A percentile compares a stretch with the other conserved stretches of the same genome.
phyloP scores from a whole-genome alignment of 2,113 vertebrate species.

The Hepsetus odoe region DNA sequence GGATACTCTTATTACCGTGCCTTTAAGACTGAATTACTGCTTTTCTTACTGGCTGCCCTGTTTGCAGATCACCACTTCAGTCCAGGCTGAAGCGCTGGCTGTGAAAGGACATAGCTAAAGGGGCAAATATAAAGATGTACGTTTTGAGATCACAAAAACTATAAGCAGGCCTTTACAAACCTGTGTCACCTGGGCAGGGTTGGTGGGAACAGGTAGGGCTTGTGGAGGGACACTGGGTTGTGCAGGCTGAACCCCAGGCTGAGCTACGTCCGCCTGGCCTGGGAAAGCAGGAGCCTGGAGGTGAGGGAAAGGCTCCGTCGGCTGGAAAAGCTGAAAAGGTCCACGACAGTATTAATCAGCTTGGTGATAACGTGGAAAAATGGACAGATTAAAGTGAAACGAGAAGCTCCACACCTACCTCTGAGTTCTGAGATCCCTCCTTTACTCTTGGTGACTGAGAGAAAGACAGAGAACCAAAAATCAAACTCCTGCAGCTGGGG shows the following conservation, averaged over 20 bases:
- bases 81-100: too few species aligned
- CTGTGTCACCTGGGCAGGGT: slow-evolving; percentile 57
- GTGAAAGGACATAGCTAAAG: too few species aligned
- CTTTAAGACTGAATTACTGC: too few species aligned
- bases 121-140: too few species aligned
- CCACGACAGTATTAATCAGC: neutral
- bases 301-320: slow-evolving; percentile 80
- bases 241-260: slow-evolving; percentile 78
- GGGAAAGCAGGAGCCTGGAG: slow-evolving; percentile 78
- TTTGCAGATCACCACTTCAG: too few species aligned
- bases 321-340: slow-evolving; percentile 79
- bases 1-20: too few species aligned
- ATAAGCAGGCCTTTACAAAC: too few species aligned
- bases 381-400: slow-evolving; percentile 28
- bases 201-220: slow-evolving; percentile 61
- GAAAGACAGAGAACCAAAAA: slow-evolving; percentile 68
- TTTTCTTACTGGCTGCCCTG: too few species aligned
- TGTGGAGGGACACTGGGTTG: slow-evolving; percentile 70
- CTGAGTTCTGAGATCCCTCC: slow-evolving; percentile 86
- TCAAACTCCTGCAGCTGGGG: too few species aligned
- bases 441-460: slow-evolving; percentile 94
- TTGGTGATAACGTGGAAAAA: neutral
- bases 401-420: slow-evolving; percentile 79
- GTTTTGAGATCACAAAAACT: too few species aligned
- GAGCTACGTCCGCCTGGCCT: slow-evolving; percentile 87